Base-by-base conservation (phyloP, 2,113 vertebrate species). In the Thunnus thynnus region DNA sequence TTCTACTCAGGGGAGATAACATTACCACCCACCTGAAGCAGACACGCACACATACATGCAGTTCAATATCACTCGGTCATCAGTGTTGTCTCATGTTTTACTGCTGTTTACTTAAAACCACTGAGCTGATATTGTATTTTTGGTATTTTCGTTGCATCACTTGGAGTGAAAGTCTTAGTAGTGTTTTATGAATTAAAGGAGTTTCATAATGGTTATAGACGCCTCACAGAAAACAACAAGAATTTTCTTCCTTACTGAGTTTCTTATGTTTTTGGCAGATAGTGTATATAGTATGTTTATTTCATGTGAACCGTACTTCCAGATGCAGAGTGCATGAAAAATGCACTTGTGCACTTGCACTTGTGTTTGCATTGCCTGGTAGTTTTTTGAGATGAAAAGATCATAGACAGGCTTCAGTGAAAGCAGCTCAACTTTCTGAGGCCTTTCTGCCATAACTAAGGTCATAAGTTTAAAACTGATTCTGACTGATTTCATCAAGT, bases 1-100 rank as follows among this genome's bases (percentile, higher is more conserved):
- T 85, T 80, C 84, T 84, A 86, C 80, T 52, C 78, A 16, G 60
- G 73, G 75, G 80, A 81, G 85, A 82, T 83, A 70, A 69, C 52
- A 10, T 90, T 80, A 86, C 85, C 69, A 41, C 81, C 56, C 58
- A 80, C 75, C 79, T 85, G 47, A 68, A 58, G 9, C 63, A 67
- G 11, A 66, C 30, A 69, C 56, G 54, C 51, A 70, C 67, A 71
- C 46, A 58, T n/a, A 13, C 44, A 48, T 20, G 16, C 41, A 67
- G 12, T 11, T 62, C 50, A 46, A 3, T 55, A 68, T 61, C 48
- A 60, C 18, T 57, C 22, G 70, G n/a, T 72, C 52, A 70, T 62
- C 52, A 27, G 0, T 46, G 36, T 30, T 13, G 12, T 48, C 48
- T 66, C 7, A 44, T 62, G 11, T 54, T 71, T 68, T 47, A 32